These are phyloP conservation scores for Reticulitermes lucifugus DNA, from an alignment of 2,888 invertebrate species.

Conservation along the genomic window DNA sequence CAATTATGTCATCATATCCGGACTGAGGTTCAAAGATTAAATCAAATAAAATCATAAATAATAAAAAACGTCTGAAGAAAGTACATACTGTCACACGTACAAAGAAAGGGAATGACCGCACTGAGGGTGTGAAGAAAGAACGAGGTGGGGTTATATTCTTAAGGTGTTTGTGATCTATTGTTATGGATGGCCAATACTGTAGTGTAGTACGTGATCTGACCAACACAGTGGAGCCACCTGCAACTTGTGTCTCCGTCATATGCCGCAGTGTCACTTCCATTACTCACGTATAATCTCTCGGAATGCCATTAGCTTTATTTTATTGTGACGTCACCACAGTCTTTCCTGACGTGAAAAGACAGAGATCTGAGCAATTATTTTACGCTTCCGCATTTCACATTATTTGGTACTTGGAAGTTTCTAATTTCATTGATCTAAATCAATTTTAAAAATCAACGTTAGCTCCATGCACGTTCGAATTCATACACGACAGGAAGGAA, in stretches of 20 bases:
- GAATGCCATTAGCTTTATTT: not conserved
- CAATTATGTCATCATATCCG: not conserved
- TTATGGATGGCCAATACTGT: not conserved
- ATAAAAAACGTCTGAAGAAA: not conserved
- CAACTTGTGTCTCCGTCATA: not conserved
- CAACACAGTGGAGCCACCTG: not conserved
- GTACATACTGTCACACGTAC: not conserved
- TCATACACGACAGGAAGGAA: too few species aligned
- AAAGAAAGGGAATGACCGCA: not conserved
- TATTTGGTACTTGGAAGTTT: too few species aligned
- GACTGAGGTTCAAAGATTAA: not conserved
- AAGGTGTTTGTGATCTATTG: slow-evolving; percentile 6
- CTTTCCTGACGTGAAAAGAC: not conserved
- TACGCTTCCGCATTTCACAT: not conserved
- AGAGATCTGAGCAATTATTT: not conserved
- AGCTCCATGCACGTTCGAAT: too few species aligned
- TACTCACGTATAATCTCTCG: not conserved
- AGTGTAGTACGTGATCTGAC: not conserved
- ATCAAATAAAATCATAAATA: slow-evolving; percentile 18
- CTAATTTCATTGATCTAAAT: too few species aligned
- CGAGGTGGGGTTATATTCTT: not conserved
- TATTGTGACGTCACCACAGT: not conserved
- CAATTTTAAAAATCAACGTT: too few species aligned
- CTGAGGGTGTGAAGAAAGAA: not conserved
- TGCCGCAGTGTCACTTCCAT: not conserved